These are phyloP conservation scores for Hafferia zeledoni DNA, from an alignment of 2,797 vertebrate genomes.

Conservation along the genomic window DNA sequence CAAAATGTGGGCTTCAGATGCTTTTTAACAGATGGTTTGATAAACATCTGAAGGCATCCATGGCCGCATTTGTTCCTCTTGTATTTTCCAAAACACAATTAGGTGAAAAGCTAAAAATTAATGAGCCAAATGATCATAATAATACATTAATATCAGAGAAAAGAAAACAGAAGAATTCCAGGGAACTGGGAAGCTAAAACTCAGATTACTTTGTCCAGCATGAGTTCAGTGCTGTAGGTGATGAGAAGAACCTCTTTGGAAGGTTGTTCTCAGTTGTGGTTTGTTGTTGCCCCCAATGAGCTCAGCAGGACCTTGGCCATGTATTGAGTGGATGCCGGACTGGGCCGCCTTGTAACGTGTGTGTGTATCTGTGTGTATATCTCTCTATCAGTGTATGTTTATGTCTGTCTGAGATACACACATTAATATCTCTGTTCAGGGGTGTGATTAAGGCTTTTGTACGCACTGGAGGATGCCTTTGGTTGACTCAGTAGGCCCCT, in stretches of 20 bases:
- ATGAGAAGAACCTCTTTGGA: neutral
- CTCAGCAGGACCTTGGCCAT: neutral
- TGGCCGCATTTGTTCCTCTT: neutral
- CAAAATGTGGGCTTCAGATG: slow-evolving; percentile 15
- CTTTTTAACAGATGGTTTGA: neutral
- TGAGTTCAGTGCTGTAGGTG: slow-evolving; percentile 32
- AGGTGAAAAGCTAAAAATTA: neutral
- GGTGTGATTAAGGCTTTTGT: slow-evolving; percentile 39
- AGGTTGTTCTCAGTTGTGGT: neutral
- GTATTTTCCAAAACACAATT: neutral
- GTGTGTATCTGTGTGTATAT: slow-evolving; percentile 50
- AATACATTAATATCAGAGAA: neutral
- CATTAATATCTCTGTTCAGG: neutral
- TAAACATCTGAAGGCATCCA: slow-evolving; percentile 4
- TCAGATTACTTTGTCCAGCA: slow-evolving; percentile 72
- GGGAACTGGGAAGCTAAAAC: slow-evolving; percentile 12
- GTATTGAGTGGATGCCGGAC: neutral
- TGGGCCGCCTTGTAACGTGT: slow-evolving; percentile 21
- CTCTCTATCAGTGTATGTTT: slow-evolving; percentile 44
- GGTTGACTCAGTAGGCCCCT: slow-evolving; percentile 46
- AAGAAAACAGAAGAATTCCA: slow-evolving; percentile 26
- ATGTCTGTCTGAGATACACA: slow-evolving; percentile 53
- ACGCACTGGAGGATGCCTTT: slow-evolving; percentile 60
- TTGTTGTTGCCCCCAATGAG: neutral
- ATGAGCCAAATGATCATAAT: neutral